A percentile compares a stretch with the other conserved stretches of the same genome.
Conservation (phyloP, 2,888 invertebrate species). For the Harpagoxenus sublaevis region DNA sequence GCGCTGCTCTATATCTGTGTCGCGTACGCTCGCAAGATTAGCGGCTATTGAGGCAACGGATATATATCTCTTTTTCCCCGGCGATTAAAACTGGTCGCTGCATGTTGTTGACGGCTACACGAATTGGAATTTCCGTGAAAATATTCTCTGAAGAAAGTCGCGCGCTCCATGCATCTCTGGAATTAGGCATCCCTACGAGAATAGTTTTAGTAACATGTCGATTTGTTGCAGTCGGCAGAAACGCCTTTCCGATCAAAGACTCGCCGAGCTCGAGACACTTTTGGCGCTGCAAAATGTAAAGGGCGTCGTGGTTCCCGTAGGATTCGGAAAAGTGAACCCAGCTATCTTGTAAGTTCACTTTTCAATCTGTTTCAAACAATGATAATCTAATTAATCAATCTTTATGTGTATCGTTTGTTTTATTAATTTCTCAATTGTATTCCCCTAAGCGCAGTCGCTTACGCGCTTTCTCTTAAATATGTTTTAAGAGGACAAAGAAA, state of each 20-base stretch:
- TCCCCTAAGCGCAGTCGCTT: neutral
- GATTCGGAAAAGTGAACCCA: slow-evolving; percentile 87
- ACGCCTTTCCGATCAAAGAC: slow-evolving; percentile 88
- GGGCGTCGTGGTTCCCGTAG: slow-evolving; percentile 87
- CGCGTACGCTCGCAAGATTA: slow-evolving; percentile 57
- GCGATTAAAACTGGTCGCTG: neutral
- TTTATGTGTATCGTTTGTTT: neutral
- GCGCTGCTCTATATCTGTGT: slow-evolving; percentile 16
- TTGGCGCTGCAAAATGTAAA: slow-evolving; percentile 87
- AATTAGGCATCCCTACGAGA: neutral
- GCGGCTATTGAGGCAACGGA: slow-evolving; percentile 44
- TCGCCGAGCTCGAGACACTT: slow-evolving; percentile 88
- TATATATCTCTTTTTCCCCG: neutral
- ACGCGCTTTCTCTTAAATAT: neutral
- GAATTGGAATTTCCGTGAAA: neutral
- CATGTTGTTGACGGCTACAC: neutral
- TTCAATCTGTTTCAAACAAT: neutral
- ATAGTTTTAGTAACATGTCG: neutral
- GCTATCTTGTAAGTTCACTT: slow-evolving; percentile 87
- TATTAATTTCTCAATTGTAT: neutral
- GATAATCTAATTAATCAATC: neutral
- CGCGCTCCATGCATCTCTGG: no score
- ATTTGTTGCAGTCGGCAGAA: slow-evolving; percentile 86
- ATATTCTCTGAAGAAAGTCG: neutral
- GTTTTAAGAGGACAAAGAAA: neutral